Evolutionary conservation across 2,113 vertebrate species (phyloP), one percentile per base, ranked within the genome.

Genomic region (Hirundichthys speculiger): DNA sequence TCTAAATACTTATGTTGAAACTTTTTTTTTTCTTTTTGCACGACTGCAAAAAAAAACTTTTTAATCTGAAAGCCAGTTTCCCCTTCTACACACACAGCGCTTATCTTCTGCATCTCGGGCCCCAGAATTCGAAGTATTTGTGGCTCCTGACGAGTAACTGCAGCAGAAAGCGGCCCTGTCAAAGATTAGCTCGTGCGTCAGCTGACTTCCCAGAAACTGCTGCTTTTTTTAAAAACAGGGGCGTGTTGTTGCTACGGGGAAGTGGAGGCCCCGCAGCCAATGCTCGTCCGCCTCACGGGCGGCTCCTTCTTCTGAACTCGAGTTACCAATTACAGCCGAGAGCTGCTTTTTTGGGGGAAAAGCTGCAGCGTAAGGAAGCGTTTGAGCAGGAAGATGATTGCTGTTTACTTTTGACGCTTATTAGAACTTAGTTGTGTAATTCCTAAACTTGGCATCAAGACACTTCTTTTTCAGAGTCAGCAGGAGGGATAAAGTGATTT

Each of bases 141-240:
- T 60, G n/a, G 60, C 21, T 0, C 18, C 42, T n/a, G 60, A 73
- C n/a, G 34, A 39, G 6, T 7, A 4, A 10, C 30, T 2, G 30
- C 27, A 27, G 16, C 7, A 55, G 22, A 0, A 30, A 59, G 30
- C 0, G 7, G n/a, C 13, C 18, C 20, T 51, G 59, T 85, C 58
- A 81, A 68, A 76, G 79, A 90, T 88, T 86, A 87, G 79, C 69
- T 70, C 20, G 22, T 80, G 82, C 20, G 76, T 89, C 88, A 89
- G 75, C 83, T 78, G 84, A 90, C 73, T 92, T 91, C 90, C 80
- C 70, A 85, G 88, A 90, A 92, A 85, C 69, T 42, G 84, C 57
- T 61, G 81, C 83, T 85, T 88, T 86, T 90, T 91, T 85, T 85
- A 69, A 88, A 82, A 25, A 5, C 0, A 2, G 56, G 77, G 85